phyloP scores from a whole-genome alignment of 2,113 vertebrate genomes.

The Clupea harengus region DNA sequence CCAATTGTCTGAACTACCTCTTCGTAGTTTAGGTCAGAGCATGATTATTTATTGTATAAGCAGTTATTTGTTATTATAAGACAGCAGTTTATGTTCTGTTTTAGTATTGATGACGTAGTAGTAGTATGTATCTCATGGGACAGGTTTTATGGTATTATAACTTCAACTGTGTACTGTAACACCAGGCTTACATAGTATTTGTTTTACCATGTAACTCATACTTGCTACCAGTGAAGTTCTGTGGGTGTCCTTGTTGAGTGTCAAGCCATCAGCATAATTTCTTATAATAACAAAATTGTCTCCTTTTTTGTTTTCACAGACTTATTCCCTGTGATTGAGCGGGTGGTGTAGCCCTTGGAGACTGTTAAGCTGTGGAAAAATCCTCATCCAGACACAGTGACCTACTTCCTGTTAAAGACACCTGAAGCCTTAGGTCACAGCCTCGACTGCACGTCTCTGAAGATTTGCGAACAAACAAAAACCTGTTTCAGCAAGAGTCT shows the following conservation, averaged over 20 bases:
- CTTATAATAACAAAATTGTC: slow-evolving; percentile 21
- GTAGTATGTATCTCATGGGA: neutral
- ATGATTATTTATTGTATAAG: neutral
- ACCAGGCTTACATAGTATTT: neutral
- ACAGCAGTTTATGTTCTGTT: neutral
- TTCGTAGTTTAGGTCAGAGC: neutral
- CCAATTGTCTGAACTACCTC: neutral
- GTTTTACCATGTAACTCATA: neutral
- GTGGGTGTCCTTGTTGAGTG: neutral
- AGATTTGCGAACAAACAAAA: slow-evolving; percentile 41
- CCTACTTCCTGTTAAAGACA: slow-evolving; percentile 56
- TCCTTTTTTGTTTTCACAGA: slow-evolving; percentile 51
- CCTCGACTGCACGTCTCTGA: slow-evolving; percentile 41
- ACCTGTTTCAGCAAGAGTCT: neutral
- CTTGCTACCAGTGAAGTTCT: neutral
- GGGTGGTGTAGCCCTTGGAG: slow-evolving; percentile 42
- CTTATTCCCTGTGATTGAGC: slow-evolving; percentile 49
- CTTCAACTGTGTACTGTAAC: neutral
- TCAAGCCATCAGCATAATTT: neutral
- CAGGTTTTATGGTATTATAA: neutral
- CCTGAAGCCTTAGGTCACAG: slow-evolving; percentile 37
- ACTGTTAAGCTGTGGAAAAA: slow-evolving; percentile 41
- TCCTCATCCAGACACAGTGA: slow-evolving; percentile 54
- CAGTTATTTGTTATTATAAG: neutral
- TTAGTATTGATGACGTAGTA: neutral